Base-by-base conservation (phyloP, 2,888 invertebrate genomes). In the Megalurothrips usitatus region DNA sequence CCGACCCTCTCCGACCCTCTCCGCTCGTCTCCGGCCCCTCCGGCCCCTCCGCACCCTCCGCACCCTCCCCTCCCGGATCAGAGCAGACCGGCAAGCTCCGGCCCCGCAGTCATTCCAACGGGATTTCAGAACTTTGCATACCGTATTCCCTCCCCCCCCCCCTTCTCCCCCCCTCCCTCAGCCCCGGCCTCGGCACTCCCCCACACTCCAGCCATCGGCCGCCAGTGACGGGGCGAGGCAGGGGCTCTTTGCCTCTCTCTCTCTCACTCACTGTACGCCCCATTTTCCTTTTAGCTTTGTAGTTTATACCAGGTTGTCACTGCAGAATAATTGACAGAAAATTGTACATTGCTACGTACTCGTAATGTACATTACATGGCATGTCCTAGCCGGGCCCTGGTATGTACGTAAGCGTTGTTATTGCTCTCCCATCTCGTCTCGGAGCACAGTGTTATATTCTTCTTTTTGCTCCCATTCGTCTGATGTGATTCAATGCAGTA, bases 1-100 rank as follows among this genome's bases (percentile, higher is more conserved):
- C 34, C 34, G 34, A 6, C 34, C 34, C 34, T n/a, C 34, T 43
- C 84, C 85, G 85, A 85, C 85, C 49, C n/a, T n/a, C n/a, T n/a
- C n/a, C n/a, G n/a, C n/a, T n/a, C n/a, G n/a, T n/a, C n/a, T 43
- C 34, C 34, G 6, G 2, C 34, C 6, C 34, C 34, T 43, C 34
- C 34, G 34, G 34, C 34, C 34, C 34, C 34, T 43, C 84, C 85
- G 85, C 86, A 85, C 85, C 49, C n/a, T n/a, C n/a, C n/a, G 28
- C 28, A 48, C 78, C 63, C 49, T 68, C 79, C 48, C 34, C 34
- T 43, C 34, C 34, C 34, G 34, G 34, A 43, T 43, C 34, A 43
- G 34, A 43, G 3, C 34, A 43, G 34, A 43, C 34, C 34, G 34
- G 2, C 34, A 43, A 6, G 3, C 34, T 6, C 34, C 3, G 34